Evolutionary conservation across 2,113 vertebrate genomes (phyloP), one percentile per base, ranked within the genome.

Genomic region (Colistium nudipinnis): DNA sequence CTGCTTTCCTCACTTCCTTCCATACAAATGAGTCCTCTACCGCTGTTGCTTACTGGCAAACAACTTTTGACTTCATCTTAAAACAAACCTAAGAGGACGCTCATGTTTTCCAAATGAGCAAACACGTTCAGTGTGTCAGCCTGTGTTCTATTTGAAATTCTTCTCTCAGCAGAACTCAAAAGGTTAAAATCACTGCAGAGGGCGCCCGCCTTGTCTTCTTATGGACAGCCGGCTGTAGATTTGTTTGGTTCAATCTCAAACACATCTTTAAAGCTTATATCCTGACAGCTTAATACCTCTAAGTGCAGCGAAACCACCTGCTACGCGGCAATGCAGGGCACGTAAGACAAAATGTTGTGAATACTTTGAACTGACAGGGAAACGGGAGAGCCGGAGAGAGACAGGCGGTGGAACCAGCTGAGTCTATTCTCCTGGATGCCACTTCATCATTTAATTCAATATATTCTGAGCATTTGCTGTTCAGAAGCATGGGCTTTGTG

Each of bases 1-100:
- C 71, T 78, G 70, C 54, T 61, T 69, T 54, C 56, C 56, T 62
- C 30, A 33, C 81, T 67, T 84, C 66, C 81, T 57, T 77, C 59
- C 88, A 91, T 88, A 89, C 85, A 81, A 87, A 91, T 88, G 62
- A 91, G 84, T 49, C n/a, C n/a, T n/a, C n/a, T n/a, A n/a, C n/a
- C n/a, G n/a, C n/a, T n/a, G n/a, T n/a, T n/a, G n/a, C n/a, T n/a
- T n/a, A n/a, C n/a, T n/a, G n/a, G n/a, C n/a, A n/a, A n/a, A n/a
- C n/a, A n/a, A n/a, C n/a, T n/a, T n/a, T n/a, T n/a, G n/a, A n/a
- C n/a, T n/a, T n/a, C n/a, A n/a, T n/a, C n/a, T n/a, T n/a, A n/a
- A n/a, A n/a, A n/a, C n/a, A n/a, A n/a, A n/a, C n/a, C n/a, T n/a
- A n/a, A n/a, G n/a, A n/a, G n/a, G n/a, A n/a, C n/a, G n/a, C n/a